Evolutionary conservation across 2,797 vertebrate genomes (phyloP), one percentile per base, ranked within the genome.

Genomic region (Sebastes elongatus): DNA sequence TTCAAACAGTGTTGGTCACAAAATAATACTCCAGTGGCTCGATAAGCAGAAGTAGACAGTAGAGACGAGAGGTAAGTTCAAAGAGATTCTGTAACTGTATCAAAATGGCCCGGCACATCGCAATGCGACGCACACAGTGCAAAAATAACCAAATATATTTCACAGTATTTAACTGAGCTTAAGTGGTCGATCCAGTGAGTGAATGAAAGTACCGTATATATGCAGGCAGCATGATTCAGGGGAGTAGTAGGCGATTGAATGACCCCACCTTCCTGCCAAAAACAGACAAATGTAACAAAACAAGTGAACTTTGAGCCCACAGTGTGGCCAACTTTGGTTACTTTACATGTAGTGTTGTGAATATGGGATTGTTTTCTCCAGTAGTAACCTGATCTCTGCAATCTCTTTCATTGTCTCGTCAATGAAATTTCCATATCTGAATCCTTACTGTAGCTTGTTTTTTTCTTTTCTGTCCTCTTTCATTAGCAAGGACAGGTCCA

Each of bases 21-120:
- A 84, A 83, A 64, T 87, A 92, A 93, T 85, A 91, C 82, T 92
- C 23, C 23, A 46, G 32, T 81, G 90, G 90, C 89, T 89, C 75
- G 4, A 79, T 78, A 75, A 85, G 74, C 76, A 86, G 83, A 53
- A 66, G 72, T 46, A 80, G 60, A 88, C 57, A 80, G 30, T 9
- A 27, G 59, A 87, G 72, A 67, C 76, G 46, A 81, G 83, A 90
- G 84, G 83, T 91, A 75, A 84, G 22, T 80, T 87, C 52, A 88
- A 80, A 83, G 53, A 83, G 65, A 66, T 75, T 78, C 53, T 83
- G 75, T 88, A 81, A 91, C 75, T 23, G 69, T 85, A 89, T 92
- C 80, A 90, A 91, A 91, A 84, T 65, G 74, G 61, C 65, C 71
- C 30, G 25, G 78, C 73, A 53, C 82, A 73, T 89, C 68, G 78